A percentile compares a stretch with the other conserved stretches of the same genome.
Conservation (phyloP, 1,140 invertebrate species). For the Portunus trituberculatus region DNA sequence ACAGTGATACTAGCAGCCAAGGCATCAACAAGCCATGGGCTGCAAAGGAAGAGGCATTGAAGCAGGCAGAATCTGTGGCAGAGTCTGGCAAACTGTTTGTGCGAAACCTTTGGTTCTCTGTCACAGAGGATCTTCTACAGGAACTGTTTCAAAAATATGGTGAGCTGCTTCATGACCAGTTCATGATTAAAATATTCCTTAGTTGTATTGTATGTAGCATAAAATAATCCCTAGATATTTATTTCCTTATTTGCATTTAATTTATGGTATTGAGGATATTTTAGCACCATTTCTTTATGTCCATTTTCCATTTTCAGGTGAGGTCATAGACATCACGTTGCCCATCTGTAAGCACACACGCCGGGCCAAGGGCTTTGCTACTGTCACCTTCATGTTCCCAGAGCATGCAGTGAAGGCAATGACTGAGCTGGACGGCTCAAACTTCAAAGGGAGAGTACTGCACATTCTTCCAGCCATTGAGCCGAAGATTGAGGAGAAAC, state of each 20-base stretch:
- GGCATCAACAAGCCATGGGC: conserved; percentile 84
- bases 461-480: conserved; percentile 91
- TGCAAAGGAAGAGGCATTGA: conserved; percentile 86
- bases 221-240: neutral
- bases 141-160: conserved; percentile 93
- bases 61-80: conserved; percentile 88
- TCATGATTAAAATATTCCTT: too few relatives aligned
- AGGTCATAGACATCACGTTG: conserved; percentile 92
- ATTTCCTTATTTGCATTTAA: neutral
- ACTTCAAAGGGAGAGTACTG: conserved; percentile 94
- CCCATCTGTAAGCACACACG: conserved; percentile 93
- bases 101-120: conserved; percentile 94
- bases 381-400: conserved; percentile 95
- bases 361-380: conserved; percentile 96
- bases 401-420: conserved; percentile 97
- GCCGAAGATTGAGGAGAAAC: conserved; percentile 40
- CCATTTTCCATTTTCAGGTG: conserved; percentile 83
- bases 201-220: too few relatives aligned
- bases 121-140: conserved; percentile 93
- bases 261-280: too few relatives aligned
- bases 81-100: conserved; percentile 97
- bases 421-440: conserved; percentile 91
- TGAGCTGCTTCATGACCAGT: conserved; percentile 79
- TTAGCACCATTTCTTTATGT: conserved; percentile 38
- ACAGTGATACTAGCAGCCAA: conserved; percentile 79